phyloP scores from a whole-genome alignment of 2,888 invertebrate genomes.

The Chironomus tentans region DNA sequence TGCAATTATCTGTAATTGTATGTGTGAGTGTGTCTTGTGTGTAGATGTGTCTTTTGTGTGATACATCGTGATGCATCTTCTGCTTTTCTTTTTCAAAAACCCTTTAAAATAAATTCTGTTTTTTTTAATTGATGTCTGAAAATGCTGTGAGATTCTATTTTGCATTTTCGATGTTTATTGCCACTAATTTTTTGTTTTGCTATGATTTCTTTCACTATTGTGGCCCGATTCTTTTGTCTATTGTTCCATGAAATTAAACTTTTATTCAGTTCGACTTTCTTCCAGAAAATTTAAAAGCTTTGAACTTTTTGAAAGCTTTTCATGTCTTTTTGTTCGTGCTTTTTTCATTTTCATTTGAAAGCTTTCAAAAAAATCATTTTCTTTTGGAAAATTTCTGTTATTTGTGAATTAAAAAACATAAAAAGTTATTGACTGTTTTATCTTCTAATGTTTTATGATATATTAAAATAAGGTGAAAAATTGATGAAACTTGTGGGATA shows the following conservation, averaged over 20 bases:
- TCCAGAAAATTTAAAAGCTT: neutral
- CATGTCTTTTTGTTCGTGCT: neutral
- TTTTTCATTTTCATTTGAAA: neutral
- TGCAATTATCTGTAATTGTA: neutral
- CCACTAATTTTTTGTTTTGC: neutral
- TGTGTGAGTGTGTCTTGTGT: neutral
- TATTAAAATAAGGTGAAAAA: too few relatives aligned
- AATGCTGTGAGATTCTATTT: neutral
- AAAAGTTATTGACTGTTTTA: neutral
- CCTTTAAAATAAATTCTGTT: neutral
- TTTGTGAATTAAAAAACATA: neutral
- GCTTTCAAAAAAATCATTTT: neutral
- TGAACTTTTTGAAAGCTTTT: neutral
- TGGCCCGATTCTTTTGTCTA: neutral
- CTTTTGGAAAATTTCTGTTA: neutral
- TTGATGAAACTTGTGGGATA: too few relatives aligned
- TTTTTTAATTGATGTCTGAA: neutral
- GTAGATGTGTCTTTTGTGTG: neutral
- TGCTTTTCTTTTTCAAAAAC: neutral
- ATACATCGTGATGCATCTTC: neutral
- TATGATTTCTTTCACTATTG: neutral
- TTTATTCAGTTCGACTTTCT: neutral
- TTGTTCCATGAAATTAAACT: neutral
- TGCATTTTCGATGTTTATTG: neutral
- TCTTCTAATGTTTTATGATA: slow-evolving; percentile 3